phyloP scores from a whole-genome alignment of 1,140 invertebrate species.

The Tribolium castaneum region DNA sequence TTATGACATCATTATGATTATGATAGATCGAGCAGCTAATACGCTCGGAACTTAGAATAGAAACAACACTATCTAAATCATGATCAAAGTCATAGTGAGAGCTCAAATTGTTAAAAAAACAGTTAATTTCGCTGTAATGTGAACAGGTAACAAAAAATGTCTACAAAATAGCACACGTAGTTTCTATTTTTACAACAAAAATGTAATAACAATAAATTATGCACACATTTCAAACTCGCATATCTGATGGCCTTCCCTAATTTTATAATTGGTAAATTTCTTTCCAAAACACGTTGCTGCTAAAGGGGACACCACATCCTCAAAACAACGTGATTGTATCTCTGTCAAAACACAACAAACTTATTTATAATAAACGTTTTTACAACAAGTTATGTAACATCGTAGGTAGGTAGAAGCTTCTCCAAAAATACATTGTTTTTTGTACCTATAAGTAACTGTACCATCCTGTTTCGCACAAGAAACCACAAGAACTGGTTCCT shows the following conservation, averaged over 20 bases:
- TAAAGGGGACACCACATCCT: constrained; percentile 1
- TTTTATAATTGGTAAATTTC: constrained; percentile 16
- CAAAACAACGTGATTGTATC: constrained; percentile 5
- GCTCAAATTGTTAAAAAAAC: no score
- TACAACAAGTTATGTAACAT: constrained; percentile 4
- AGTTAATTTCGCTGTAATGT: no score
- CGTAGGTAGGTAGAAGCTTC: background rate
- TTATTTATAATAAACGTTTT: constrained; percentile 25
- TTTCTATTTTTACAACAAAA: background rate
- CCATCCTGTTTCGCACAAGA: constrained; percentile 23
- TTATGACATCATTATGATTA: no score
- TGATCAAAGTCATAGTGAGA: no score
- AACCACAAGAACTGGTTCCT: constrained; percentile 18
- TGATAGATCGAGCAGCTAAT: no score
- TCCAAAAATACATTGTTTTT: constrained; percentile 15
- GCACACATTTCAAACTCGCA: background rate
- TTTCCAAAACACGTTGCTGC: background rate
- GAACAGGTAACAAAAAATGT: no score
- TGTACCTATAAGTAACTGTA: background rate
- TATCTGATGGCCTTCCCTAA: constrained; percentile 6
- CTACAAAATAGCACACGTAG: background rate
- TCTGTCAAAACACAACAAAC: constrained; percentile 9
- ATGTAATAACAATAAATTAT: background rate
- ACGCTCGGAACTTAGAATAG: no score
- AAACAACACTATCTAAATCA: no score